phyloP scores from a whole-genome alignment of 2,888 invertebrate species.

The Dyspetes luteomarginatus region DNA sequence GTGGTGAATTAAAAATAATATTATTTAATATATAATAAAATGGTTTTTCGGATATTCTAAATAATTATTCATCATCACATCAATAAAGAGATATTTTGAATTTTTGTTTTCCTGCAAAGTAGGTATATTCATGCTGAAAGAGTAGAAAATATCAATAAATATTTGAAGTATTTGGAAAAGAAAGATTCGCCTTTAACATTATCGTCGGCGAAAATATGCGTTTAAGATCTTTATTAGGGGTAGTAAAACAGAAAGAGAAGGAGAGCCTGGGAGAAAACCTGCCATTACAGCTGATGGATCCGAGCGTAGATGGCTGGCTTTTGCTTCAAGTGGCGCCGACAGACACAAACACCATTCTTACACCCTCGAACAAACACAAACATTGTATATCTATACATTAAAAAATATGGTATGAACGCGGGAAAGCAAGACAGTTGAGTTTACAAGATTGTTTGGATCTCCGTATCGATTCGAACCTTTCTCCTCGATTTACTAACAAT shows the following conservation, averaged over 20 bases:
- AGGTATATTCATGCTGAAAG: background rate
- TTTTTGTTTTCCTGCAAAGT: no score
- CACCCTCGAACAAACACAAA: no score
- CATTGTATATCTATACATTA: background rate
- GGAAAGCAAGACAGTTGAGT: conserved; percentile 87
- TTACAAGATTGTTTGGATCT: conserved; percentile 91
- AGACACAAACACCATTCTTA: background rate
- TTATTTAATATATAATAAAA: no score
- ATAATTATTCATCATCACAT: no score
- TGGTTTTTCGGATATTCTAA: no score
- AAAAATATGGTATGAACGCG: background rate
- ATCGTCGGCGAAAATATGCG: background rate
- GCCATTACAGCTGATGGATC: conserved; percentile 89
- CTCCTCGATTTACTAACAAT: conserved; percentile 74
- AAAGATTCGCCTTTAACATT: background rate
- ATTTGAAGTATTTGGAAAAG: background rate
- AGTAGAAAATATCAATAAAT: background rate
- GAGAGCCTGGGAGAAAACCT: conserved; percentile 85
- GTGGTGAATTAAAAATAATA: no score
- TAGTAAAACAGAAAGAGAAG: background rate
- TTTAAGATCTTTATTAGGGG: background rate
- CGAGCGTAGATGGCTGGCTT: conserved; percentile 83
- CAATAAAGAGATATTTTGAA: no score
- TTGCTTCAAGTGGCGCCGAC: background rate
- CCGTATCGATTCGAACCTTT: conserved; percentile 89